Base-by-base conservation (phyloP, 2,888 invertebrate genomes). In the Standfussiana lucernea region DNA sequence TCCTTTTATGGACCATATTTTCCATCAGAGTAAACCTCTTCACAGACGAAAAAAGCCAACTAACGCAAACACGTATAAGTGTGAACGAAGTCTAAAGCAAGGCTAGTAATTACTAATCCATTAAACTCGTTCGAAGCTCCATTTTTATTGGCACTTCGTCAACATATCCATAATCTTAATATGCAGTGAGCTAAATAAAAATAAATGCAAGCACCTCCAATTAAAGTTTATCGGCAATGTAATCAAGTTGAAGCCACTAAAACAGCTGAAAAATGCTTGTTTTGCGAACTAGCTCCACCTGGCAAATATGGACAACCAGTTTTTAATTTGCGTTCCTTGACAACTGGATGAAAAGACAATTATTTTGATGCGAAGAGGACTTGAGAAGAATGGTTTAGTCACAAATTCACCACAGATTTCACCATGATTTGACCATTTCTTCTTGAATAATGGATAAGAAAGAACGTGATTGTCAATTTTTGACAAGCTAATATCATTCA, bases 151-250 rank as follows among this genome's bases (percentile, higher is more conserved):
- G 35, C 50, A 65, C 76, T n/a, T 70, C 47, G 70, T 84, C 45
- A 70, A 53, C 42, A 32, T 66, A 72, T 53, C 47, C 70, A 77
- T 77, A 64, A 83, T 72, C 72, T 80, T 85, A 79, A 85, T 75
- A 64, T 74, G 61, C 76, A 40, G 61, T 80, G 59, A 37, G 69
- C 72, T 67, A 56, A 62, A 72, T 83, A 83, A 79, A 82, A 86
- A 75, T 82, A 78, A 79, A 80, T 59, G 78, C 66, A 71, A 62
- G n/a, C 50, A 35, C 37, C 62, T 35, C 69, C 66, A 80, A 86
- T 84, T 82, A 79, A 82, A 76, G 65, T 82, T 88, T 80, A 84
- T 87, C 79, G 70, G 53, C 64, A 62, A 75, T 65, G 66, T 77
- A 65, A 88, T 86, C 79, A 77, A 62, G 42, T 56, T 68, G 62